Conservation (phyloP, 1,140 invertebrate genomes). For the Nasonia giraulti region DNA sequence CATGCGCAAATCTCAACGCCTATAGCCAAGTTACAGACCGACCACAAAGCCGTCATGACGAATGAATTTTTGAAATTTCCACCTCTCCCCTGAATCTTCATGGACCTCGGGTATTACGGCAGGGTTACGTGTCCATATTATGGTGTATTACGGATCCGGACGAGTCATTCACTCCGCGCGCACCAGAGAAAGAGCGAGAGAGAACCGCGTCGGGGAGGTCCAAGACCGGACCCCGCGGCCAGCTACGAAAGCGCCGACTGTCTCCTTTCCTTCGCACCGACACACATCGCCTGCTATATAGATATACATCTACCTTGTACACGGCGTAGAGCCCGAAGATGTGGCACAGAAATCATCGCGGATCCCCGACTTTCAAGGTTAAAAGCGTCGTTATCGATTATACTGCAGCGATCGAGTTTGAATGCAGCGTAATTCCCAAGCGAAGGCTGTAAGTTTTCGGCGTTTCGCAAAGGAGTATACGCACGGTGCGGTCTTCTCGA, state of each 20-base stretch:
- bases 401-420: slow-evolving; percentile 16
- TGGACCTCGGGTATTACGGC: background rate
- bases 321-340: background rate
- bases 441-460: background rate
- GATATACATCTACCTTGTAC: background rate
- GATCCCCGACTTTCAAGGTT: slow-evolving; percentile 31
- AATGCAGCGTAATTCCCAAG: background rate
- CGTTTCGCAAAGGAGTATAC: background rate
- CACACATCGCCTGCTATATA: background rate
- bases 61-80: background rate
- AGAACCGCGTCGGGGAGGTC: background rate
- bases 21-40: too few relatives aligned
- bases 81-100: background rate
- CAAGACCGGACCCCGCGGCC: background rate
- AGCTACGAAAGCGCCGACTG: slow-evolving; percentile 29
- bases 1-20: too few relatives aligned
- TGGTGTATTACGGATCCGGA: slow-evolving; percentile 7
- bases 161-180: background rate
- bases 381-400: slow-evolving; percentile 6
- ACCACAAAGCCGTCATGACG: background rate
- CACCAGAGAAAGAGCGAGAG: background rate
- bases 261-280: slow-evolving; percentile 22
- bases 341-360: slow-evolving; percentile 10
- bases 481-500: too few relatives aligned
- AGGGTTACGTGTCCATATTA: slow-evolving; percentile 4